A percentile compares a stretch with the other conserved stretches of the same genome.
phyloP scores from a whole-genome alignment of 2,113 vertebrate genomes.

The Carettochelys insculpta region DNA sequence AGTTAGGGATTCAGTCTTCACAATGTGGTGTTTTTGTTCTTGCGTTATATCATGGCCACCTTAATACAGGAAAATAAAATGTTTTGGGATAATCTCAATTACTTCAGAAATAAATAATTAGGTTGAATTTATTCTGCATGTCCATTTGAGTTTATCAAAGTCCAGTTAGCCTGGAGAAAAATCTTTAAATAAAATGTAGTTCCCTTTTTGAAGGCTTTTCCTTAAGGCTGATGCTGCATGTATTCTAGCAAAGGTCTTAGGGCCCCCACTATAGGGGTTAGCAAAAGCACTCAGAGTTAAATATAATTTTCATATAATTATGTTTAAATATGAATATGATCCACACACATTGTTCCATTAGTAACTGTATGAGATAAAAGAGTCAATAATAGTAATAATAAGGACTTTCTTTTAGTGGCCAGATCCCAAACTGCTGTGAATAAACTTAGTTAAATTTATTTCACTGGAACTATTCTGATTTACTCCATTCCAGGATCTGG shows the following conservation, averaged over 20 bases:
- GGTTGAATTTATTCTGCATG: background rate
- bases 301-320: background rate
- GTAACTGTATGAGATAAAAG: background rate
- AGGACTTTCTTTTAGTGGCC: background rate
- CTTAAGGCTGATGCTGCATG: background rate
- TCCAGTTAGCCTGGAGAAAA: background rate
- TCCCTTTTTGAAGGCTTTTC: background rate
- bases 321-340: background rate
- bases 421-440: background rate
- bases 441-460: background rate
- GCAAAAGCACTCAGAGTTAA: background rate
- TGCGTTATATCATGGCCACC: background rate
- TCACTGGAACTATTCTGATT: background rate
- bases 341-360: background rate
- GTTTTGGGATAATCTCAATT: background rate
- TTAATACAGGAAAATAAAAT: background rate
- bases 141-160: background rate
- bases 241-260: background rate
- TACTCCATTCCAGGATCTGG: background rate
- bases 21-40: background rate
- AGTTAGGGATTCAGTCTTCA: background rate
- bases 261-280: background rate
- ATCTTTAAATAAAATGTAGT: background rate
- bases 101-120: background rate
- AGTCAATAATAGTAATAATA: background rate